Conservation (phyloP, 2,113 vertebrate species). For the Polyodon spathula region DNA sequence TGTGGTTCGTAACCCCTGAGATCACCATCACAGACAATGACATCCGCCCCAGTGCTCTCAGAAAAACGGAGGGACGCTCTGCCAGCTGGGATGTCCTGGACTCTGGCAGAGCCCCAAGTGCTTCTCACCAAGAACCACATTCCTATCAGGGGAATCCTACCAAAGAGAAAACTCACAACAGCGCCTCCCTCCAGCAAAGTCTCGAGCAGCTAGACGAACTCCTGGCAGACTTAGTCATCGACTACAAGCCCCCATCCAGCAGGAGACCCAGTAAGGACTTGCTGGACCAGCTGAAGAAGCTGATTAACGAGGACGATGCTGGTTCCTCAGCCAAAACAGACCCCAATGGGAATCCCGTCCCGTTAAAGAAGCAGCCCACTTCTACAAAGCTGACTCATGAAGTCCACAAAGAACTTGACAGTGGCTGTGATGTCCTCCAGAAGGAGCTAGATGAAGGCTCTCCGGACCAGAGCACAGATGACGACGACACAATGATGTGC, state of each 20-base stretch:
- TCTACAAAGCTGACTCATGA: conserved; percentile 58
- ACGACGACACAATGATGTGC: conserved; percentile 87
- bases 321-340: conserved; percentile 43
- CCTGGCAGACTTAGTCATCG: conserved; percentile 85
- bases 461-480: conserved; percentile 77
- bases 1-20: conserved; percentile 89
- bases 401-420: conserved; percentile 52
- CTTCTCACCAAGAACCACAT: conserved; percentile 31
- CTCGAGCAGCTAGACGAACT: conserved; percentile 88
- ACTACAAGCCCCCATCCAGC: conserved; percentile 69
- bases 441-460: conserved; percentile 64
- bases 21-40: conserved; percentile 97
- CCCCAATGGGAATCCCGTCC: conserved; percentile 42
- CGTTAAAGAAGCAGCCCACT: conserved; percentile 61
- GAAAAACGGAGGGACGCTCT: conserved; percentile 52
- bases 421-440: conserved; percentile 54
- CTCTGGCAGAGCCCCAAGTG: conserved; percentile 33
- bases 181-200: conserved; percentile 75
- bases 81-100: conserved; percentile 66
- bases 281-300: conserved; percentile 70
- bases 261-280: conserved; percentile 55
- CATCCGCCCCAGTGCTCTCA: conserved; percentile 55
- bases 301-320: conserved; percentile 55
- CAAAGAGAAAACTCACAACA: conserved; percentile 54
- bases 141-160: conserved; percentile 28